A percentile compares a stretch with the other conserved stretches of the same genome.
These are phyloP conservation scores for Achlya flavicornis DNA, from an alignment of 2,888 invertebrate species.

Conservation along the genomic window DNA sequence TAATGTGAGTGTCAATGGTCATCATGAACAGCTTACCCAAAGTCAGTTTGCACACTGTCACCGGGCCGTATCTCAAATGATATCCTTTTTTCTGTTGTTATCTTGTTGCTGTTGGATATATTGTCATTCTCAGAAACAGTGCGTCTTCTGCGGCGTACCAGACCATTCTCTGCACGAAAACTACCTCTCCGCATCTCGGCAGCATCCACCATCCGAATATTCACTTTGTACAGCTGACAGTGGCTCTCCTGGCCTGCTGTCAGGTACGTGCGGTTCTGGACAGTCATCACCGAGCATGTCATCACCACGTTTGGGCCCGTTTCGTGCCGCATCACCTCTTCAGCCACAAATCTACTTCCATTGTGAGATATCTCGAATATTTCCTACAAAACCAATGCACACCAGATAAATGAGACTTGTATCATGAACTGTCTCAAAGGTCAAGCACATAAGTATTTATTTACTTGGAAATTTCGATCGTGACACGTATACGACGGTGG, in stretches of 20 bases:
- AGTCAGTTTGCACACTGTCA: constrained; percentile 94
- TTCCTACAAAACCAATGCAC: constrained; percentile 86
- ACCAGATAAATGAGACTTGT: background rate
- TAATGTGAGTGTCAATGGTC: no score
- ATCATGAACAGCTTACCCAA: constrained; percentile 87
- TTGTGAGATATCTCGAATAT: constrained; percentile 95
- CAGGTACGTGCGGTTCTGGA: constrained; percentile 89
- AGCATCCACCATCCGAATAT: constrained; percentile 82
- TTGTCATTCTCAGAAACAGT: constrained; percentile 83
- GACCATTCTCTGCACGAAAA: constrained; percentile 78
- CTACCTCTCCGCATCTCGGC: constrained; percentile 83
- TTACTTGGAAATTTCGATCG: constrained; percentile 35
- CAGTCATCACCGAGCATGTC: constrained; percentile 92
- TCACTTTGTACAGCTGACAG: constrained; percentile 92
- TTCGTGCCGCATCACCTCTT: constrained; percentile 94
- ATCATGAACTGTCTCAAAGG: background rate
- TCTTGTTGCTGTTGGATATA: constrained; percentile 71
- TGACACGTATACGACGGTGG: constrained; percentile 57
- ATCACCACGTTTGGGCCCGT: constrained; percentile 95
- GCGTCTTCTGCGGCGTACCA: constrained; percentile 72
- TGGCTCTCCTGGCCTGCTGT: constrained; percentile 97
- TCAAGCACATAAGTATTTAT: background rate
- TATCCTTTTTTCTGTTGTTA: constrained; percentile 84
- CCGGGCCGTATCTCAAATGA: constrained; percentile 90
- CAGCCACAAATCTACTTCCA: constrained; percentile 91